These are phyloP conservation scores for Cyanoliseus patagonus DNA, from an alignment of 2,113 vertebrate species.

Conservation along the genomic window DNA sequence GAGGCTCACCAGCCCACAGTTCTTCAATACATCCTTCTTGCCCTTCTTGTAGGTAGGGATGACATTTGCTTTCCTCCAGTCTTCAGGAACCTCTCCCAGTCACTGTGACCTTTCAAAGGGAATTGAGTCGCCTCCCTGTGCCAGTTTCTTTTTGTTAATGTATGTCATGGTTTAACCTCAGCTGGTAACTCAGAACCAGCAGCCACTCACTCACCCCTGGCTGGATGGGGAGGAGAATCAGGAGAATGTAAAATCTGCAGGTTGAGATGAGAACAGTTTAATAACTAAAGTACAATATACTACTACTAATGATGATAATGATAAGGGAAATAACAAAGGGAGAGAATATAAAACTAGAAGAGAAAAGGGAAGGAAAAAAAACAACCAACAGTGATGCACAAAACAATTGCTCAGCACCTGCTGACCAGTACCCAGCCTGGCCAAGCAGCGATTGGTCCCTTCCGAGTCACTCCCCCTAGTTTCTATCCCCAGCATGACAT, in stretches of 20 bases:
- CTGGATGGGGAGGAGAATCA: neutral
- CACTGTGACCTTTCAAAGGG: neutral
- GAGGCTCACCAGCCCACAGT: neutral
- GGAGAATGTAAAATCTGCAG: neutral
- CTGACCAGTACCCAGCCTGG: neutral
- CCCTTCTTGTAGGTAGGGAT: neutral
- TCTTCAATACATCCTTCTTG: neutral
- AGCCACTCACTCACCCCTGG: neutral
- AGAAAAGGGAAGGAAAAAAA: neutral
- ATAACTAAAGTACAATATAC: too few relatives aligned
- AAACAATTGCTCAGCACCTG: neutral
- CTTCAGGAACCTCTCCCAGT: neutral
- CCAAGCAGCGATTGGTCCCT: neutral
- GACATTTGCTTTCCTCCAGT: neutral
- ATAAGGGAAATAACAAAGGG: neutral
- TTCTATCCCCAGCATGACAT: neutral
- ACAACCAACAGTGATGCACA: neutral
- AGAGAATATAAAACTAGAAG: neutral
- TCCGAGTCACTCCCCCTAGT: neutral
- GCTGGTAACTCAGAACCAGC: neutral
- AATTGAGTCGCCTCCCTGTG: neutral
- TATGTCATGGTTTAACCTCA: neutral
- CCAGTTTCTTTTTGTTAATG: neutral
- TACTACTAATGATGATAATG: neutral
- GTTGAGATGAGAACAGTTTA: neutral